phyloP scores from a whole-genome alignment of 1,140 invertebrate genomes.

The Drosophila setifemur region DNA sequence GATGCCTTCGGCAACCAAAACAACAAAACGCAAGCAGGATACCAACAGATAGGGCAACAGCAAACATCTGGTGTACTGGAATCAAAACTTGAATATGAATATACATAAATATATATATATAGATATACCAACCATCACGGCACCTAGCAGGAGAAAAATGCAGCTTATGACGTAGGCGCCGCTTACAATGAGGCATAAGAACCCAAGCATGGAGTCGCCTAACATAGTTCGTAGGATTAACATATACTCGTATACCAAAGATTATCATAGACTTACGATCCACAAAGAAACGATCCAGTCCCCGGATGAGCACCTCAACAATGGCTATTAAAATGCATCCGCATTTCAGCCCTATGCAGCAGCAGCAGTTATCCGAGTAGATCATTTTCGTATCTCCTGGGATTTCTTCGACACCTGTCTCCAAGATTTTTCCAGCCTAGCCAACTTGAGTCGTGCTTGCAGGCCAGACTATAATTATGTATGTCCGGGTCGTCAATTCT shows the following conservation, averaged over 20 bases:
- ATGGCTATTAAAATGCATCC: constrained; percentile 63
- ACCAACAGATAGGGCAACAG: constrained; percentile 48
- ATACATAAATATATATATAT: background rate
- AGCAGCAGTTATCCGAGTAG: constrained; percentile 57
- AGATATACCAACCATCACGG: constrained; percentile 29
- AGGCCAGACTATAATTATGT: constrained; percentile 12
- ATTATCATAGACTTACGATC: constrained; percentile 49
- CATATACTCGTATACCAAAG: too few species aligned
- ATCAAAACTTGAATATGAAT: background rate
- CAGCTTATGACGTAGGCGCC: constrained; percentile 52
- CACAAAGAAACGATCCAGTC: constrained; percentile 48
- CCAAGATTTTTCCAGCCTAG: background rate
- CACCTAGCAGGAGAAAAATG: constrained; percentile 42
- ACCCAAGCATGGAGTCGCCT: constrained; percentile 42
- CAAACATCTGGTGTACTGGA: constrained; percentile 17
- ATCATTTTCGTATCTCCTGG: constrained; percentile 33
- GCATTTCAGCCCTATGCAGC: constrained; percentile 43
- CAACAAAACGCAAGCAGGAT: constrained; percentile 26
- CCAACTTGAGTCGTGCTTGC: constrained; percentile 1
- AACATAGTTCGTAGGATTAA: too few species aligned
- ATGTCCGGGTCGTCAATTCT: constrained; percentile 2
- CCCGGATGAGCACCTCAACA: constrained; percentile 50
- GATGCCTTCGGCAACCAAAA: constrained; percentile 28
- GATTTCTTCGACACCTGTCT: too few species aligned
- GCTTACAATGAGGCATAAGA: constrained; percentile 24